phyloP scores from a whole-genome alignment of 2,888 invertebrate species.

The Pyrocoelia pectoralis region DNA sequence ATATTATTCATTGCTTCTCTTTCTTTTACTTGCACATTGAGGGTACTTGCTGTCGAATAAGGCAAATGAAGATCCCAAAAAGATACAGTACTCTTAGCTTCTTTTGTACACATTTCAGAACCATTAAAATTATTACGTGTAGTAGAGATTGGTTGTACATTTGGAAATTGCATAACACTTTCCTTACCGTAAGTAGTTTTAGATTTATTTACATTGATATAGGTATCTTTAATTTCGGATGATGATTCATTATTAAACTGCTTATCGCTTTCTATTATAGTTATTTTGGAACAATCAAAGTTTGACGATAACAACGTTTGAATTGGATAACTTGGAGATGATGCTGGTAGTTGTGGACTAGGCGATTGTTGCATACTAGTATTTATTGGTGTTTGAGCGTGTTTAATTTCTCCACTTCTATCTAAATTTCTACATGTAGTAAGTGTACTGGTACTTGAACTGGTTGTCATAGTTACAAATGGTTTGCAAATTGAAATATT shows the following conservation, averaged over 20 bases:
- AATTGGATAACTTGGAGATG: conserved; percentile 56
- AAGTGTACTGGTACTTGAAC: conserved; percentile 2
- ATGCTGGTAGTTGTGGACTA: conserved; percentile 56
- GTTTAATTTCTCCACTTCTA: conserved; percentile 51
- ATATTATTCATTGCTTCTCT: conserved; percentile 26
- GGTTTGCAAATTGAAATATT: background rate
- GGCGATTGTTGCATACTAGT: conserved; percentile 50
- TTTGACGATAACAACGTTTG: conserved; percentile 46
- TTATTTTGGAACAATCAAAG: conserved; percentile 10
- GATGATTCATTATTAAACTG: background rate
- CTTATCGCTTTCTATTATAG: conserved; percentile 3
- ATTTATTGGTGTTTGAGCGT: conserved; percentile 52
- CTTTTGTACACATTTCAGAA: conserved; percentile 48
- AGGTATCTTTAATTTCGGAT: background rate
- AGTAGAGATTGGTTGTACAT: conserved; percentile 45
- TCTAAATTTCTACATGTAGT: conserved; percentile 32
- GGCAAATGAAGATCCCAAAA: conserved; percentile 40
- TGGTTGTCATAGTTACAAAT: background rate
- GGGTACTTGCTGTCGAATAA: conserved; percentile 37
- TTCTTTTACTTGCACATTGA: conserved; percentile 15
- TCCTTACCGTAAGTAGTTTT: background rate
- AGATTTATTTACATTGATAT: background rate
- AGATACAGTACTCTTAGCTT: conserved; percentile 49
- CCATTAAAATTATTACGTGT: conserved; percentile 55
- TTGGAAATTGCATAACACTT: background rate